Evolutionary conservation across 2,113 vertebrate species (phyloP).

Genomic region (Psilopsiagon aurifrons): DNA sequence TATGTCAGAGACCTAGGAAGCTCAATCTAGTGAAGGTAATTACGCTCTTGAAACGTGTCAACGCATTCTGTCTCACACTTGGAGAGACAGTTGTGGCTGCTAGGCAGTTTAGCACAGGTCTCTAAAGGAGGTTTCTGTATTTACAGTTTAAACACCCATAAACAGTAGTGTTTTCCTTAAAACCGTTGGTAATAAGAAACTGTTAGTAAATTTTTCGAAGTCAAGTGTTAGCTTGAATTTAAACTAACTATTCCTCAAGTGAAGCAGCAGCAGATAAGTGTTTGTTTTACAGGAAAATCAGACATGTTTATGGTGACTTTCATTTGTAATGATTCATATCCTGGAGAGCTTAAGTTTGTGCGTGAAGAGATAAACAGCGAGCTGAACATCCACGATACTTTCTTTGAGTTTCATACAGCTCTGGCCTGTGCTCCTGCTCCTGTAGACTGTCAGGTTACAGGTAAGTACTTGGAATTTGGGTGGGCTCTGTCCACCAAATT

Average conservation of each 20-base stretch:
- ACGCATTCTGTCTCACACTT: background rate
- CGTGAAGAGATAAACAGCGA: constrained; percentile 79
- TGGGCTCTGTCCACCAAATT: background rate
- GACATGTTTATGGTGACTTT: constrained; percentile 87
- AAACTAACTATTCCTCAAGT: background rate
- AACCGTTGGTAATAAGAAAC: background rate
- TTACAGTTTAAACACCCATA: background rate
- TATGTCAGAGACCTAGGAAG: background rate
- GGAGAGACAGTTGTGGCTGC: background rate
- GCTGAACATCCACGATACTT: constrained; percentile 75
- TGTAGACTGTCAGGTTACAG: constrained; percentile 88
- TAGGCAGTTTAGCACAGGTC: background rate
- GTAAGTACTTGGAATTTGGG: constrained; percentile 49
- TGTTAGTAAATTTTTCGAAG: background rate
- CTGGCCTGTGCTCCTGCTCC: constrained; percentile 88
- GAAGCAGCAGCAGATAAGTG: background rate
- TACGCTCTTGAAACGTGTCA: background rate
- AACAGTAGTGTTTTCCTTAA: background rate
- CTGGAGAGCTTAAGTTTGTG: constrained; percentile 75
- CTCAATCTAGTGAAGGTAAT: background rate
- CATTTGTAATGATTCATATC: constrained; percentile 82
- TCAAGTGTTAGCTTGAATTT: background rate
- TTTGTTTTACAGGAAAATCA: constrained; percentile 72
- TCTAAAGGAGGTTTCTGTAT: background rate
- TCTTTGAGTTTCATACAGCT: constrained; percentile 89